phyloP scores from a whole-genome alignment of 2,888 invertebrate species.

The Andrena dorsata region DNA sequence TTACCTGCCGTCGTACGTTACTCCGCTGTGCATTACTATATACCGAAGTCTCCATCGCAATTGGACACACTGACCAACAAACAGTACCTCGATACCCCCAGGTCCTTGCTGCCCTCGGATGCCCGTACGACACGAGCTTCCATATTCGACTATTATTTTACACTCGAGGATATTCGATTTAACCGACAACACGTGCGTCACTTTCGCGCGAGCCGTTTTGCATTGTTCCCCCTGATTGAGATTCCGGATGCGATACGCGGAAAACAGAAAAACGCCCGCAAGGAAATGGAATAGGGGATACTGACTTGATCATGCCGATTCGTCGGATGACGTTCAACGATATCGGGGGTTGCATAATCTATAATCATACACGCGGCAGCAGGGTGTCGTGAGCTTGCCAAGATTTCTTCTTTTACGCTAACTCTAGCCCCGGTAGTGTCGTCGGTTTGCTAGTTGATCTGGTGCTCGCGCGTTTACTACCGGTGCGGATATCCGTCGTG shows the following conservation, averaged over 20 bases:
- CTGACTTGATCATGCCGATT: constrained; percentile 17
- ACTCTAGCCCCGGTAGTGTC: constrained; percentile 11
- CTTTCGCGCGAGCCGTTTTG: constrained; percentile 51
- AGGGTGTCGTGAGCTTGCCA: constrained; percentile 71
- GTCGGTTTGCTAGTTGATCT: constrained; percentile 15
- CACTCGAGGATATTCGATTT: constrained; percentile 1
- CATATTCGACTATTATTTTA: constrained; percentile 33
- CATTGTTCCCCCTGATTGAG: constrained; percentile 30
- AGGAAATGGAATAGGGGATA: not conserved
- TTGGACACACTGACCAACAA: constrained; percentile 19
- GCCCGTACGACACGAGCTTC: constrained; percentile 48
- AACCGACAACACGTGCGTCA: constrained; percentile 23
- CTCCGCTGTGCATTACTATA: not conserved
- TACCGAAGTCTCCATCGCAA: not conserved
- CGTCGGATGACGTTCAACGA: constrained; percentile 30
- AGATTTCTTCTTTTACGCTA: constrained; percentile 56
- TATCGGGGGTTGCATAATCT: not conserved
- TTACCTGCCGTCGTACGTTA: not conserved
- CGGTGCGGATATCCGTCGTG: constrained; percentile 20
- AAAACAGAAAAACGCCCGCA: constrained; percentile 6
- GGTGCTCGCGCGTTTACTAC: not conserved
- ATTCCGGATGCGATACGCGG: constrained; percentile 20
- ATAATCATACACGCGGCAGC: constrained; percentile 10
- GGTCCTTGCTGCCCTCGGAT: constrained; percentile 28
- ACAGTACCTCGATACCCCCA: constrained; percentile 3